Evolutionary conservation across 2,113 vertebrate genomes (phyloP), one percentile per base, ranked within the genome.

Genomic region (Rhynchomys soricoides): DNA sequence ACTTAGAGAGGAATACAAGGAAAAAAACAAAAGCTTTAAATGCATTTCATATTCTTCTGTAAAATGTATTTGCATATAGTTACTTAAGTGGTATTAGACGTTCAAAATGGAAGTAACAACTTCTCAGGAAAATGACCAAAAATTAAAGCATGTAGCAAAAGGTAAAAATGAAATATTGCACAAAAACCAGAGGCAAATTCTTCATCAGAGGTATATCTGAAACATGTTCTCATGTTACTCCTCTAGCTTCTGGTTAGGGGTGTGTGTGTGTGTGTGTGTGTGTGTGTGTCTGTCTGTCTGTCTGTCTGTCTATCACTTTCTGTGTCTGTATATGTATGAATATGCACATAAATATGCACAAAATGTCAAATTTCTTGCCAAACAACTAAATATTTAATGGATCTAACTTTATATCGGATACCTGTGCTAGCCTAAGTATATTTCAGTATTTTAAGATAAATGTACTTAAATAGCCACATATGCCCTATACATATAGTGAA

Each of bases 1-100:
- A 95, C 78, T 96, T 89, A 92, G 64, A 94, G 57, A 90, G 70
- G 66, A 52, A 88, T 26, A 94, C 13, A 93, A 85, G 52, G 22
- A 89, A 94, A 96, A 94, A 93, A 96, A 73, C 26, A 86, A 50
- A 71, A 95, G 31, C 77, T 70, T 73, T 93, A 93, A 97, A 96
- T 87, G 57, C 22, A 75, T 21, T 86, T 50, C 8, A 95, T 66
- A 89, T 57, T 92, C 43, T 94, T 4, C 81, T 93, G n/a, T 68
- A 89, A 86, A 90, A 95, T 40, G 90, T 87, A 88, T 95, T 66
- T 71, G 31, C 88, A 89, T 34, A 90, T 10, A 52, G 13, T 48
- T 96, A 48, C 55, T 66, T 93, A 93, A 90, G 89, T n/a, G 37
- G 26, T 24, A 90, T 62, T 79, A 74, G 21, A 86, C 37, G 89